phyloP scores from a whole-genome alignment of 2,113 vertebrate genomes.

The Pseudolaguvia tuberculata region DNA sequence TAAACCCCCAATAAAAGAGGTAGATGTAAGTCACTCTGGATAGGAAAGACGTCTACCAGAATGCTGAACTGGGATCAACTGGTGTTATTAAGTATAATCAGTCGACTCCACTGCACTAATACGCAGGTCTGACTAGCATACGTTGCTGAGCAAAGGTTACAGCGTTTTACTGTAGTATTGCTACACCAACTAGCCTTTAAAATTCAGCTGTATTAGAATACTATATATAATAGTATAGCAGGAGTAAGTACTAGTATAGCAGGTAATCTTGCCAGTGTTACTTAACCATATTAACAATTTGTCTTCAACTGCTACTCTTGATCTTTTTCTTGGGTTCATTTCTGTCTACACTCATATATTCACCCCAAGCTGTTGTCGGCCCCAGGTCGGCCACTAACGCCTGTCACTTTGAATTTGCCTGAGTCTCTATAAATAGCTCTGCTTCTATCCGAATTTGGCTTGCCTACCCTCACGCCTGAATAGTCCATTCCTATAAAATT shows the following conservation, averaged over 20 bases:
- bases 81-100: too few relatives aligned
- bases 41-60: too few relatives aligned
- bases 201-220: too few relatives aligned
- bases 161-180: too few relatives aligned
- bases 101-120: too few relatives aligned
- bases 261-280: not conserved
- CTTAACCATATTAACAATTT: not conserved
- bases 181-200: too few relatives aligned
- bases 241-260: not conserved
- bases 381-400: constrained; percentile 6
- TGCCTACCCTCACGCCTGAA: not conserved
- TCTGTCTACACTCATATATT: not conserved
- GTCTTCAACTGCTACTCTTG: not conserved
- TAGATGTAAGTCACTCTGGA: too few relatives aligned
- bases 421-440: constrained; percentile 40
- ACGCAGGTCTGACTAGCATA: too few relatives aligned
- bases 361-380: constrained; percentile 32
- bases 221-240: not conserved
- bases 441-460: constrained; percentile 20
- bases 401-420: constrained; percentile 47
- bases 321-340: not conserved
- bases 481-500: not conserved
- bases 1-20: too few relatives aligned
- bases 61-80: too few relatives aligned
- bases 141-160: too few relatives aligned